Percentiles rank a stretch among this genome's conserved stretches.
Conservation (phyloP, 2,797 vertebrate species). For the Bradypodion ventrale region DNA sequence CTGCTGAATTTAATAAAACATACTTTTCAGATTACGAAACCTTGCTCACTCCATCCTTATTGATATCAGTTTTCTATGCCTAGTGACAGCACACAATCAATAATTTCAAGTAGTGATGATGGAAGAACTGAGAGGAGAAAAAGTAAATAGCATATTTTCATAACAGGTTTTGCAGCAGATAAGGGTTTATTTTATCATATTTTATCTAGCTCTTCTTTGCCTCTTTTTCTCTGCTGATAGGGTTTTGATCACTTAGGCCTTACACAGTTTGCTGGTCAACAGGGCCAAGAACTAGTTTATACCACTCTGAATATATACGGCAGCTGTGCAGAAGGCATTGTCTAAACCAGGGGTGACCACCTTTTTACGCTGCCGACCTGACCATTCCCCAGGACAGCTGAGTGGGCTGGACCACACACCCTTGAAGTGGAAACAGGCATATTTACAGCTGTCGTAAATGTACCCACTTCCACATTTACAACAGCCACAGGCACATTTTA, state of each 20-base stretch:
- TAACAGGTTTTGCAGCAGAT: too few species aligned
- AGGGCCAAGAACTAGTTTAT: neutral
- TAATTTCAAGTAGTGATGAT: neutral
- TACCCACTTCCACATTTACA: too few species aligned
- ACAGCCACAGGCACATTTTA: too few species aligned
- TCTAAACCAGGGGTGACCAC: too few species aligned
- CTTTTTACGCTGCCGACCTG: too few species aligned
- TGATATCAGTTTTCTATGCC: neutral
- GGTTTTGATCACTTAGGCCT: neutral
- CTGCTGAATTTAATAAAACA: slow-evolving; percentile 10
- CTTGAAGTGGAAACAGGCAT: too few species aligned
- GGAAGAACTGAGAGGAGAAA: neutral
- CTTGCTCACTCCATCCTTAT: neutral
- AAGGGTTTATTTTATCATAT: too few species aligned
- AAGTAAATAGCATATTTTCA: neutral
- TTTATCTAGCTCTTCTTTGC: neutral
- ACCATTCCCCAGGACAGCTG: too few species aligned
- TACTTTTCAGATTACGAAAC: neutral
- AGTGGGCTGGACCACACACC: too few species aligned
- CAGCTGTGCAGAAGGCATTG: neutral
- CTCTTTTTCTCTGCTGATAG: neutral
- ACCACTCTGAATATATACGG: neutral
- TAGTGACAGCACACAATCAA: neutral
- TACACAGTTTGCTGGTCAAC: neutral
- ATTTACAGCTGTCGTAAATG: too few species aligned